Base-by-base conservation (phyloP, 2,113 vertebrate species). In the Thunnus thynnus region DNA sequence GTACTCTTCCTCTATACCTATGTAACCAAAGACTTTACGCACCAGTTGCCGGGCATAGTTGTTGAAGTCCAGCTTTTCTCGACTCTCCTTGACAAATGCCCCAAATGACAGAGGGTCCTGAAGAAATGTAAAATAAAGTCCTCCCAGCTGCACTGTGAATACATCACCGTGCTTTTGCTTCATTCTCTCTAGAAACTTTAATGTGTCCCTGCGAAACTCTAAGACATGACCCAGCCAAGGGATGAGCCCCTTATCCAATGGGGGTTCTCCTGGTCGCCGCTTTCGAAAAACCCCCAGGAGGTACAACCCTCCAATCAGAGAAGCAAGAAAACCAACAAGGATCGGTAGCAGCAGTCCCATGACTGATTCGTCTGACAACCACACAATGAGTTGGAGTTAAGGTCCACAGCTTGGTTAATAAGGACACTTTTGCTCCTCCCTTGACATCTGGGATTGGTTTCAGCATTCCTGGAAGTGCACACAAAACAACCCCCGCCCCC, bases 161-260 rank as follows among this genome's bases (percentile, higher is more conserved):
- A 98, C 88, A 17, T 97, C 96, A 0, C 97, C 97, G 0, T 99
- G 96, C 32, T 96, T 97, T 11, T 88, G 67, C 70, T 79, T 83
- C 97, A 99, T 98, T 51, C 52, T 90, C 72, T 95, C 91, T 1
- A 99, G 76, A 78, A 99, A 99, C 50, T 87, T 92, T 0, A 92
- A 57, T 0, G 92, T 94, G 72, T 98, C 68, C 50, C 86, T 96
- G 70, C 96, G 94, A 92, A 99, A 98, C 69, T 96, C 94, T 17
- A 97, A 69, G 0, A 91, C 86, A 0, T 99, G 93, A 14, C 98
- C 98, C 72, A 99, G 86, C 97, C 97, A 98, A 8, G 98, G 98
- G 8, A 99, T 30, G 0, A 57, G 30, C 0, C 98, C 98, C 75
- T 95, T 97, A 78, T 98, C 97, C 72, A 99, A 78, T 7, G 97